Evolutionary conservation across 2,888 invertebrate species (phyloP).

Genomic region (Strigamia transsilvanica): DNA sequence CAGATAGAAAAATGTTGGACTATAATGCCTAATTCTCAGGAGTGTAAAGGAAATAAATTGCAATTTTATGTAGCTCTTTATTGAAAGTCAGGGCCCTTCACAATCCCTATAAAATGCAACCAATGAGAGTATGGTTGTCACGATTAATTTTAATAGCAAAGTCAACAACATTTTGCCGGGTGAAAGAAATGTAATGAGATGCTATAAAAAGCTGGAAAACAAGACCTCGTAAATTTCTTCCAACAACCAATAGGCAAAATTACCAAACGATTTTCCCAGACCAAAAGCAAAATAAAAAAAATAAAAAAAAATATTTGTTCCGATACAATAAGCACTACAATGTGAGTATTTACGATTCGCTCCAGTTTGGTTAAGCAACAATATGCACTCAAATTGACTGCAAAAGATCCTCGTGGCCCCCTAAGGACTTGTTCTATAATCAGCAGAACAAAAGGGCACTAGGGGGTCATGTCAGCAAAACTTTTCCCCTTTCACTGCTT

Average conservation of each 20-base stretch:
- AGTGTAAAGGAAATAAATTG: slow-evolving; percentile 24
- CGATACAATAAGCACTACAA: too few relatives aligned
- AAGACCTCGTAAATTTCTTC: slow-evolving; percentile 51
- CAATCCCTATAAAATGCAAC: slow-evolving; percentile 1
- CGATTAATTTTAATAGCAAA: slow-evolving; percentile 38
- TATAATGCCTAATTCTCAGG: neutral
- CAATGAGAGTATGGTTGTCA: slow-evolving; percentile 17
- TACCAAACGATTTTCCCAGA: neutral
- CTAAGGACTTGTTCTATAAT: slow-evolving; percentile 6
- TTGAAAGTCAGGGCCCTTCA: slow-evolving; percentile 27
- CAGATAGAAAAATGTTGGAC: neutral
- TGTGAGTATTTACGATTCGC: too few relatives aligned
- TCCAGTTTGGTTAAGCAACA: slow-evolving; percentile 14
- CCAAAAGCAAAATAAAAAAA: too few relatives aligned
- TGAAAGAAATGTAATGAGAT: slow-evolving; percentile 26
- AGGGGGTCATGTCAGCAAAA: slow-evolving; percentile 20
- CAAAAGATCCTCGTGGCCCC: neutral
- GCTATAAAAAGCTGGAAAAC: slow-evolving; percentile 42
- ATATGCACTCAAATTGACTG: slow-evolving; percentile 24
- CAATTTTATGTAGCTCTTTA: slow-evolving; percentile 22
- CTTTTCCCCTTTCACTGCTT: slow-evolving; percentile 16
- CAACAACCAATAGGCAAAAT: slow-evolving; percentile 10
- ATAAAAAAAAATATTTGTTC: too few relatives aligned
- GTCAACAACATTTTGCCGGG: slow-evolving; percentile 17
- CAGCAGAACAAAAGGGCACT: slow-evolving; percentile 29